Conservation (phyloP, 2,797 vertebrate species). For the Danio tinwini region DNA sequence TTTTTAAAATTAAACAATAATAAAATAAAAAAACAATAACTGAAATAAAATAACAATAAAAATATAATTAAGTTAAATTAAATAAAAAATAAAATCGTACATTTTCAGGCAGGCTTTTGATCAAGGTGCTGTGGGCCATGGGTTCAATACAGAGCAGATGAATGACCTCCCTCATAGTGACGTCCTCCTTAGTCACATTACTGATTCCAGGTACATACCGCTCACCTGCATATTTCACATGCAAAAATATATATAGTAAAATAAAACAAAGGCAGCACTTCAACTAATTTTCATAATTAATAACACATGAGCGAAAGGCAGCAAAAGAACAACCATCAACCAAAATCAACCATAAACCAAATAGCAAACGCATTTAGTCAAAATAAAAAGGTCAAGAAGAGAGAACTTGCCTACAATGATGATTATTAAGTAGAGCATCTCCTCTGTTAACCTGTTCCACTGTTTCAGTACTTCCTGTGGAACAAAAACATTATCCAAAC, state of each 20-base stretch:
- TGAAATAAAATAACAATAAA: neutral
- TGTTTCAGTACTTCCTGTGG: slow-evolving; percentile 90
- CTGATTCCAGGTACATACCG: slow-evolving; percentile 95
- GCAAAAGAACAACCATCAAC: too few relatives aligned
- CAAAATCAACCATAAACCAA: neutral
- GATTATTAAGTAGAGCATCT: slow-evolving; percentile 95
- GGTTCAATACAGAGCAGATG: slow-evolving; percentile 96
- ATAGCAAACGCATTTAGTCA: neutral
- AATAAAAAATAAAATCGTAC: slow-evolving; percentile 75
- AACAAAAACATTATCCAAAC: neutral
- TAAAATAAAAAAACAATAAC: neutral
- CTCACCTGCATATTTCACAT: slow-evolving; percentile 82
- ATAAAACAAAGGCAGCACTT: neutral
- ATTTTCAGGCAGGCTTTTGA: slow-evolving; percentile 92
- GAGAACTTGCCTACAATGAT: slow-evolving; percentile 84
- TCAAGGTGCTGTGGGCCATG: slow-evolving; percentile 96
- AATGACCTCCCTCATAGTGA: slow-evolving; percentile 93
- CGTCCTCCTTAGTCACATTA: slow-evolving; percentile 91
- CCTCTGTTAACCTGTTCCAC: slow-evolving; percentile 91
- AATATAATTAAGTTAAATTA: neutral
- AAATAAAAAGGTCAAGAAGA: neutral
- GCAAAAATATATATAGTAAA: neutral
- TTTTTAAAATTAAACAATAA: too few relatives aligned
- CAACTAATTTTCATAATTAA: neutral
- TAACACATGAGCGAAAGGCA: neutral